Evolutionary conservation across 2,113 vertebrate genomes (phyloP), one percentile per base, ranked within the genome.

Genomic region (Sorex fumeus): DNA sequence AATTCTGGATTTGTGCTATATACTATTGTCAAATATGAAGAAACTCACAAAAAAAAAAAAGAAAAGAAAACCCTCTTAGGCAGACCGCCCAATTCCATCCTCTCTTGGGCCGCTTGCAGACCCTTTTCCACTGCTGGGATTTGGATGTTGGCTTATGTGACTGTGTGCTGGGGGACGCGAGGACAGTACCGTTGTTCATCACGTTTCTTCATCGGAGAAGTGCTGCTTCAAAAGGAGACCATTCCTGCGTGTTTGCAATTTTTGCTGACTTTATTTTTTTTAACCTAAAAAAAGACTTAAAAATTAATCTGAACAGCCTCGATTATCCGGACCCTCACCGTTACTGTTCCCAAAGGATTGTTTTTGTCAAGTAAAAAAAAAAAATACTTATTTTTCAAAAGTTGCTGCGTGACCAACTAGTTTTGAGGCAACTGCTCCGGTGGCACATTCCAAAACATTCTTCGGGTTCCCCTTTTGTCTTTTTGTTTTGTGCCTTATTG

Each of bases 351-450:
- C 74, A 83, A 74, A 30, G 16, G 27, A 88, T 9, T 74, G 67
- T 82, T 87, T 89, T 30, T n/a, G 72, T 80, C 13, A 5, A 28
- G 7, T 28, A 28, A n/a, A 27, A 82, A 74, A 50, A 85, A 89
- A 87, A 74, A 86, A 87, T n/a, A 88, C 62, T 67, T 79, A 27
- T 85, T 60, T 84, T 25, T 27, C 30, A 72, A 64, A 91, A 72
- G 32, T 67, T 71, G 27, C 66, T 92, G 40, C n/a, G 6, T 9
- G 50, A 28, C 27, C 67, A 45, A 9, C 45, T 32, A 57, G 28
- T 57, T 77, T 91, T 69, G 23, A 80, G 66, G 19, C 64, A 32
- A 12, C n/a, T 85, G 40, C 87, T 70, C 21, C 12, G 8, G 11
- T 15, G 71, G 75, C 23, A 19, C 57, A 13, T 1, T 36, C 81